Percentiles rank a stretch among this genome's conserved stretches.
phyloP scores from a whole-genome alignment of 2,888 invertebrate species.

The Amphipyra tragopoginis region DNA sequence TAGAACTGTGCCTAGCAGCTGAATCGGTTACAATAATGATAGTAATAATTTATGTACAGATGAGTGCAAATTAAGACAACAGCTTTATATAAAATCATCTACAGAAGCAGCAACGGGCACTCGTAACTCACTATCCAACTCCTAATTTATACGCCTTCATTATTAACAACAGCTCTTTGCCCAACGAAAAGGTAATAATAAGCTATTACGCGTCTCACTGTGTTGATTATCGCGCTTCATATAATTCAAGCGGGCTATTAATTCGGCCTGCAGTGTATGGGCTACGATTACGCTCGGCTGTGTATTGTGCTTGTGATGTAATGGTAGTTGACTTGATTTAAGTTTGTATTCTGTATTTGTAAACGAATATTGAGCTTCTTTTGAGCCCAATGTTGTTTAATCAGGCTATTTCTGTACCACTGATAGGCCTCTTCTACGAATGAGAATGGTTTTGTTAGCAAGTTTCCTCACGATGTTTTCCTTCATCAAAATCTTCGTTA shows the following conservation, averaged over 20 bases:
- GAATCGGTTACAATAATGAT: no score
- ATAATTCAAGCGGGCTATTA: conserved; percentile 50
- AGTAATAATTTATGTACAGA: no score
- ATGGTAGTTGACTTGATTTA: conserved; percentile 46
- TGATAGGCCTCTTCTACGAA: no score
- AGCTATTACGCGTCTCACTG: conserved; percentile 54
- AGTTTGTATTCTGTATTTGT: conserved; percentile 21
- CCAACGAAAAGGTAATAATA: conserved; percentile 51
- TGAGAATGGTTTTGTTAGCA: no score
- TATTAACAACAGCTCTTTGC: conserved; percentile 42
- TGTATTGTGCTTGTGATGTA: conserved; percentile 40
- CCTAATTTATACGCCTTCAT: conserved; percentile 35
- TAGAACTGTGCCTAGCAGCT: no score
- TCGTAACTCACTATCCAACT: conserved; percentile 22
- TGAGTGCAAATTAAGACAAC: no score
- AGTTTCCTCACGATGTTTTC: no score
- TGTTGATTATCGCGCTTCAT: conserved; percentile 55
- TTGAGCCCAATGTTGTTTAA: background rate
- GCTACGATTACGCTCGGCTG: conserved; percentile 42
- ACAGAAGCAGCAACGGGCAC: conserved; percentile 23
- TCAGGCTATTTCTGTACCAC: no score
- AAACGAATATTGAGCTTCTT: background rate
- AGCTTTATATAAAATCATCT: background rate
- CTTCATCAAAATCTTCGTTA: no score
- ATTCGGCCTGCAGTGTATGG: conserved; percentile 53